Evolutionary conservation across 2,888 invertebrate species (phyloP).

Genomic region (Blastobasis adustella): DNA sequence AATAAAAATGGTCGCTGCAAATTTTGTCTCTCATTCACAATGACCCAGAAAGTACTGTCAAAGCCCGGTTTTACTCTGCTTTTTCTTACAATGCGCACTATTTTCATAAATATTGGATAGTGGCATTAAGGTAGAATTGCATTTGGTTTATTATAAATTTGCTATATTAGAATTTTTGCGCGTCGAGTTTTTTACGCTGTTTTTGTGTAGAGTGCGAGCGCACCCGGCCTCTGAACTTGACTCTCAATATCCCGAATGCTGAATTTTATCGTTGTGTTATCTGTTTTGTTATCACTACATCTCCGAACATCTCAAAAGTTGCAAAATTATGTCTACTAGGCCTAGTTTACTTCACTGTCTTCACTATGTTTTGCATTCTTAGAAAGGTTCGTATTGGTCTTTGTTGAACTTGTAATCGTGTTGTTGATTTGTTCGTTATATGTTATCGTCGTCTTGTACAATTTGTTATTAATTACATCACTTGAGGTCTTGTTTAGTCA

Average conservation of each 20-base stretch:
- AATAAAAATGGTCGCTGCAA: constrained; percentile 34
- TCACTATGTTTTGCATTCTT: constrained; percentile 55
- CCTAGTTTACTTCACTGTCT: constrained; percentile 24
- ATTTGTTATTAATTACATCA: constrained; percentile 23
- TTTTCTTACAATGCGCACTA: constrained; percentile 41
- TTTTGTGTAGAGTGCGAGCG: constrained; percentile 7
- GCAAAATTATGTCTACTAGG: constrained; percentile 25
- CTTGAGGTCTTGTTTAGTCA: constrained; percentile 13
- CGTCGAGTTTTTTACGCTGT: background rate
- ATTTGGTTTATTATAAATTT: no score
- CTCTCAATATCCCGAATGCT: constrained; percentile 26
- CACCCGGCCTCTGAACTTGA: constrained; percentile 23
- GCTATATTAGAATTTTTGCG: no score
- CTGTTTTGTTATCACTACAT: constrained; percentile 52
- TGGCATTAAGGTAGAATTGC: no score
- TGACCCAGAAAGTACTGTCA: constrained; percentile 69
- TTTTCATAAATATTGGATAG: constrained; percentile 16
- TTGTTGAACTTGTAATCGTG: no score
- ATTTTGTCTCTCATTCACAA: constrained; percentile 50
- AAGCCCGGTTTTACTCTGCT: constrained; percentile 60
- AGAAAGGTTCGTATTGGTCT: constrained; percentile 41
- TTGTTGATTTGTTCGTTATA: no score
- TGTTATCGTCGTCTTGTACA: constrained; percentile 1
- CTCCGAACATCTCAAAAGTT: constrained; percentile 42
- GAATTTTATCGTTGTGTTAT: constrained; percentile 59